Evolutionary conservation across 2,113 vertebrate species (phyloP).

Genomic region (Marmota monax): DNA sequence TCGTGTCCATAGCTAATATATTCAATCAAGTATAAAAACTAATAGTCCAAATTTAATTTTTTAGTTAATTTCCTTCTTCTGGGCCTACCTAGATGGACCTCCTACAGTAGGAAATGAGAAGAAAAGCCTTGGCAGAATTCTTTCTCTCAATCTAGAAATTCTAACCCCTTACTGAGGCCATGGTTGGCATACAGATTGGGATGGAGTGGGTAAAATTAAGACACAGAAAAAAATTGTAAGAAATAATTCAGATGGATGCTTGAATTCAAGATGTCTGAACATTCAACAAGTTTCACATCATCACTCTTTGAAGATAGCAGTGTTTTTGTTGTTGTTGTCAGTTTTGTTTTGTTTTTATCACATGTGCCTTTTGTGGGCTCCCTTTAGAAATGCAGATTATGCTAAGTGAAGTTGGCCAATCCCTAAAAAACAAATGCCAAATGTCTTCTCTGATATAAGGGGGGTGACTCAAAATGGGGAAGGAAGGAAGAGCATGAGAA

Average conservation of each 20-base stretch:
- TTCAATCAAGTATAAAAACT: neutral
- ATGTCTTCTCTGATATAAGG: no score
- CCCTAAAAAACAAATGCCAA: no score
- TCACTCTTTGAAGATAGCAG: neutral
- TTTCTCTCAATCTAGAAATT: neutral
- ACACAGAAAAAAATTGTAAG: neutral
- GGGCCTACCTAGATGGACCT: neutral
- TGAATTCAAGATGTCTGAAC: neutral
- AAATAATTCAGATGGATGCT: neutral
- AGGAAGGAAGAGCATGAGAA: no score
- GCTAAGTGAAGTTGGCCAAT: no score
- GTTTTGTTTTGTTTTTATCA: neutral
- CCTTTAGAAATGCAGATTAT: neutral
- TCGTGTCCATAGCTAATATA: neutral
- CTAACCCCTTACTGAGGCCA: neutral
- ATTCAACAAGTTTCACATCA: neutral
- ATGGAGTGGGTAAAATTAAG: neutral
- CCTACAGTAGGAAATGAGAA: neutral
- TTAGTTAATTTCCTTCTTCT: constrained; percentile 1
- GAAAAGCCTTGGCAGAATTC: neutral
- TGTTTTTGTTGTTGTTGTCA: no score
- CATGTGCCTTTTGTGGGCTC: neutral
- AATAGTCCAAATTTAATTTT: constrained; percentile 12
- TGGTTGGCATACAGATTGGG: neutral
- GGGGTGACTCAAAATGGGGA: no score